Percentiles rank a stretch among this genome's conserved stretches.
Conservation (phyloP, 1,140 invertebrate species). For the Aphelinus atriplicis region DNA sequence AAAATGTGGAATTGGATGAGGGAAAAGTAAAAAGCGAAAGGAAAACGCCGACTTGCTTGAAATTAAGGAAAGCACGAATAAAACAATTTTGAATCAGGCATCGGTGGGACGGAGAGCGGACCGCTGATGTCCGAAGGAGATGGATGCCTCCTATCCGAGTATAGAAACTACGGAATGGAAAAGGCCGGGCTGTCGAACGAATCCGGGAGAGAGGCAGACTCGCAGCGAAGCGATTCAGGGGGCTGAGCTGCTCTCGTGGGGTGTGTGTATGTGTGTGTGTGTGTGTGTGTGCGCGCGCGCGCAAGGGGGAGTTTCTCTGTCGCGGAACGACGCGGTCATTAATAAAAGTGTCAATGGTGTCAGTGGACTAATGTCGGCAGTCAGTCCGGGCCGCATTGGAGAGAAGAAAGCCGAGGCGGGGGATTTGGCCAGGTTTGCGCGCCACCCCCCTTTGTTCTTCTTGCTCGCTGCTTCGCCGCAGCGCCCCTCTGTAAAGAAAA, state of each 20-base stretch:
- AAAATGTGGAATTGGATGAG: conserved; percentile 6
- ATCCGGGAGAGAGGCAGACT: conserved; percentile 32
- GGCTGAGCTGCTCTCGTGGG: conserved; percentile 14
- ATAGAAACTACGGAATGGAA: conserved; percentile 22
- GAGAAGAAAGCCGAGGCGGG: neutral
- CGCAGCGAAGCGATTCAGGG: conserved; percentile 13
- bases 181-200: conserved; percentile 8
- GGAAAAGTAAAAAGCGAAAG: conserved; percentile 40
- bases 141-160: neutral
- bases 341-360: conserved; percentile 65
- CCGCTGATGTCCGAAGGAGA: conserved; percentile 42
- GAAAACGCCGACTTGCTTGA: neutral
- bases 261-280: neutral
- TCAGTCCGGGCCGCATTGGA: conserved; percentile 48
- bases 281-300: conserved; percentile 1
- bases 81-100: neutral
- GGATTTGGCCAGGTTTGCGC: too few relatives aligned
- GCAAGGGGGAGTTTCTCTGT: conserved; percentile 40
- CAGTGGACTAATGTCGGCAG: conserved; percentile 64
- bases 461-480: neutral
- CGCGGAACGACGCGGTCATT: conserved; percentile 58
- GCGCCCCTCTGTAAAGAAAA: neutral
- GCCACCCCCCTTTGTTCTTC: conserved; percentile 45
- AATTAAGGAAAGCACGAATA: conserved; percentile 19
- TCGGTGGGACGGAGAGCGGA: too few relatives aligned